Evolutionary conservation across 2,888 invertebrate genomes (phyloP).

Genomic region (Eremobia ochroleuca): DNA sequence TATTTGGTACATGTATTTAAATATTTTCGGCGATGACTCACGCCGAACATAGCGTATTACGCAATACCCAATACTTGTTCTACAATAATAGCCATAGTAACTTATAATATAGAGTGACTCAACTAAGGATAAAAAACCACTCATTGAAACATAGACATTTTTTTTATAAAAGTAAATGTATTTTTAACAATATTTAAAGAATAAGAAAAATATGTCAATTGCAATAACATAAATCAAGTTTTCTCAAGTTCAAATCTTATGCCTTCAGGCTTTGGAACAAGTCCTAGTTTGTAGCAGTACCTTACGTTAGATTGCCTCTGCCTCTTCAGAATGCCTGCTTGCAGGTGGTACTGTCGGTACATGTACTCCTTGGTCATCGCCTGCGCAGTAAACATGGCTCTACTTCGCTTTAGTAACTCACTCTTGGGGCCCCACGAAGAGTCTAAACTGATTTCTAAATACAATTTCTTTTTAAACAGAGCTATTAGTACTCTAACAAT

Average conservation of each 20-base stretch:
- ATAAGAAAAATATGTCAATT: neutral
- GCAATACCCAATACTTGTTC: conserved; percentile 86
- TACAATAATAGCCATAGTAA: conserved; percentile 81
- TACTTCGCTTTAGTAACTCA: conserved; percentile 81
- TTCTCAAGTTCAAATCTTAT: neutral
- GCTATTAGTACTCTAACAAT: conserved; percentile 69
- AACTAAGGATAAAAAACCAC: conserved; percentile 67
- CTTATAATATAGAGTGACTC: conserved; percentile 78
- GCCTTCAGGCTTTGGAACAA: conserved; percentile 10
- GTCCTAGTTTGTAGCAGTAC: conserved; percentile 3
- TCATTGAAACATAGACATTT: conserved; percentile 51
- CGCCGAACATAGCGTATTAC: conserved; percentile 79
- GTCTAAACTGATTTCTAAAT: conserved; percentile 72
- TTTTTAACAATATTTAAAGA: neutral
- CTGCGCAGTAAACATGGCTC: conserved; percentile 88
- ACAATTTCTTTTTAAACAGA: conserved; percentile 68
- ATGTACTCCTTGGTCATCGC: conserved; percentile 90
- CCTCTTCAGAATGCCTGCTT: conserved; percentile 82
- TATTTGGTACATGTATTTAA: conserved; percentile 71
- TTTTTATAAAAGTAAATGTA: conserved; percentile 13
- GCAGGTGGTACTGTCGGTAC: conserved; percentile 87
- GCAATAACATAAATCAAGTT: neutral
- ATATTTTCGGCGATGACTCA: conserved; percentile 87
- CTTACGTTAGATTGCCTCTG: conserved; percentile 79
- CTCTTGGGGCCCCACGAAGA: conserved; percentile 83